Evolutionary conservation across 2,113 vertebrate genomes (phyloP).

Genomic region (Glaucomys volans): DNA sequence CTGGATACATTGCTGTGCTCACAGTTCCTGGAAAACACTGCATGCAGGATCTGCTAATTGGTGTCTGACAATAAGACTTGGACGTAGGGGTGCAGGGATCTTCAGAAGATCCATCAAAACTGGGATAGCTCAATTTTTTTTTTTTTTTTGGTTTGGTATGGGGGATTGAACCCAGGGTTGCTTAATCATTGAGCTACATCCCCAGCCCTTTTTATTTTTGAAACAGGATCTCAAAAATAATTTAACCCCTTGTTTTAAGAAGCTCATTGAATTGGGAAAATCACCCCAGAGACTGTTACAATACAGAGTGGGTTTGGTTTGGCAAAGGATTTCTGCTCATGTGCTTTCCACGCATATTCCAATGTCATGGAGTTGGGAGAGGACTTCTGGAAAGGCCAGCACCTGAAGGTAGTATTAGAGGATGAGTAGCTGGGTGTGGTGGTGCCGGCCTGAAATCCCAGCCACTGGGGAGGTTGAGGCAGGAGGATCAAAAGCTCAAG

Average conservation of each 20-base stretch:
- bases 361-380: neutral
- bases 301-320: accelerated
- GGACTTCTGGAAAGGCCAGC: neutral
- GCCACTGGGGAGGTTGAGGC: neutral
- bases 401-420: neutral
- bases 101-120: neutral
- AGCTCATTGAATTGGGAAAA: neutral
- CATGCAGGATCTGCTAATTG: too few relatives aligned
- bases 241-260: neutral
- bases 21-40: neutral
- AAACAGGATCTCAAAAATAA: neutral
- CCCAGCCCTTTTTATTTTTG: neutral
- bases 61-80: neutral
- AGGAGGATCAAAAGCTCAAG: neutral
- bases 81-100: neutral
- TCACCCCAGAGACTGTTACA: neutral
- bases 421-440: neutral
- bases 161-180: neutral
- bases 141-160: too few relatives aligned
- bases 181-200: neutral
- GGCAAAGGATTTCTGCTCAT: neutral
- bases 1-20: neutral
- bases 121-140: neutral
- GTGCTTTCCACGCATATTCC: neutral
- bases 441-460: neutral